Evolutionary conservation across 1,140 invertebrate genomes (phyloP).

Genomic region (Drosophila busckii): DNA sequence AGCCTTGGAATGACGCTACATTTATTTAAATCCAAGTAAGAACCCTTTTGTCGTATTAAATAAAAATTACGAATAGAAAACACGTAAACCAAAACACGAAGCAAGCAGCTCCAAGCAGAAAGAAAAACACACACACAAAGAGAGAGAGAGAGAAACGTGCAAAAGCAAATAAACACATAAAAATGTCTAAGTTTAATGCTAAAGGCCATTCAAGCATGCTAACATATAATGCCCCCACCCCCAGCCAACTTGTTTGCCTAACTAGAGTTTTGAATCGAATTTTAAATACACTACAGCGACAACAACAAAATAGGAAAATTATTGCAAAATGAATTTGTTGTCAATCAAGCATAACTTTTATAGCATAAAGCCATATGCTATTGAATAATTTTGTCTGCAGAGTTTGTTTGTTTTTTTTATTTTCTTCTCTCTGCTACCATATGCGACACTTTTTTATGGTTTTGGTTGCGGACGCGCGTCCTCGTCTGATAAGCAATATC

Average conservation of each 20-base stretch:
- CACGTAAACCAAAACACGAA: conserved; percentile 11
- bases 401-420: neutral
- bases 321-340: no score
- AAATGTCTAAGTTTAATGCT: conserved; percentile 74
- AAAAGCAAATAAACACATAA: conserved; percentile 73
- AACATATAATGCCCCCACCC: conserved; percentile 12
- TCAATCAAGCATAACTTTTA: no score
- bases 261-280: no score
- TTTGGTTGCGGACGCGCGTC: conserved; percentile 31
- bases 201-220: conserved; percentile 66
- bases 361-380: no score
- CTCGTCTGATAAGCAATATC: conserved; percentile 63
- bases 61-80: conserved; percentile 52
- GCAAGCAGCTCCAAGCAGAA: conserved; percentile 3
- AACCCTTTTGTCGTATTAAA: conserved; percentile 73
- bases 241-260: no score
- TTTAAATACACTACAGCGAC: no score
- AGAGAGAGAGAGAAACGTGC: conserved; percentile 57
- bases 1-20: conserved; percentile 39
- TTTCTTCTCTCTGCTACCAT: conserved; percentile 27
- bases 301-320: no score
- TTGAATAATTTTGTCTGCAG: no score
- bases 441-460: conserved; percentile 56
- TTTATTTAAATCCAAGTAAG: conserved; percentile 70
- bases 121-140: conserved; percentile 47